phyloP scores from a whole-genome alignment of 2,888 invertebrate species.

The Macropis europaea region DNA sequence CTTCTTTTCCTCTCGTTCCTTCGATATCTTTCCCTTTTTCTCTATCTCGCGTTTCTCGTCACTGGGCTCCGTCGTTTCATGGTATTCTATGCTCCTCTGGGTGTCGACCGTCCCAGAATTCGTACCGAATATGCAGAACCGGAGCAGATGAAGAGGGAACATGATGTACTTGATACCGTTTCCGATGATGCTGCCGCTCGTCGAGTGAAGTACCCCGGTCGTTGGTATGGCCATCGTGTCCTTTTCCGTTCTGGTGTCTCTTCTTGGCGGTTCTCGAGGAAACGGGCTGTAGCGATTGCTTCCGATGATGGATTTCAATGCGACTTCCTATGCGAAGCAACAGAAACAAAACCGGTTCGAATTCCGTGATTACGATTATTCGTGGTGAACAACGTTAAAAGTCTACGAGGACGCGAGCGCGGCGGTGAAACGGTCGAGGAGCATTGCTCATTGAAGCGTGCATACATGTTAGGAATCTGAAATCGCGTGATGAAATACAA shows the following conservation, averaged over 20 bases:
- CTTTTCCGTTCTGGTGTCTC: not conserved
- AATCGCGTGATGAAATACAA: conserved; percentile 37
- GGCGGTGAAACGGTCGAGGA: not conserved
- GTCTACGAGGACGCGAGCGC: not conserved
- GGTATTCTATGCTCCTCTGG: not conserved
- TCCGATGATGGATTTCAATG: not conserved
- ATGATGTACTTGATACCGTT: conserved; percentile 38
- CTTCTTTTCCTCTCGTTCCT: not conserved
- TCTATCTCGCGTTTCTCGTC: not conserved
- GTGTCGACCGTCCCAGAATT: not conserved
- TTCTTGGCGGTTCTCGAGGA: not conserved
- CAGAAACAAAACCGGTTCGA: not conserved
- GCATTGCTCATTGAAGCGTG: not conserved
- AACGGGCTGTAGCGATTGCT: conserved; percentile 5
- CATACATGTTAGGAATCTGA: not conserved
- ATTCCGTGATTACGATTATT: not conserved
- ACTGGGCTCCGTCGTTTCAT: no score
- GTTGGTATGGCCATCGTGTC: not conserved
- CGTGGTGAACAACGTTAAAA: no score
- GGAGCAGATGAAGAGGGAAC: conserved; percentile 21
- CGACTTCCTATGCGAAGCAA: not conserved
- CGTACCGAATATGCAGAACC: conserved; percentile 6
- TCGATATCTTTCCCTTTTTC: not conserved
- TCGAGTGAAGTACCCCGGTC: not conserved
- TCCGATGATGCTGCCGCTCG: conserved; percentile 1